Evolutionary conservation across 2,113 vertebrate species (phyloP), one percentile per base, ranked within the genome.

Genomic region (Cebus imitator): DNA sequence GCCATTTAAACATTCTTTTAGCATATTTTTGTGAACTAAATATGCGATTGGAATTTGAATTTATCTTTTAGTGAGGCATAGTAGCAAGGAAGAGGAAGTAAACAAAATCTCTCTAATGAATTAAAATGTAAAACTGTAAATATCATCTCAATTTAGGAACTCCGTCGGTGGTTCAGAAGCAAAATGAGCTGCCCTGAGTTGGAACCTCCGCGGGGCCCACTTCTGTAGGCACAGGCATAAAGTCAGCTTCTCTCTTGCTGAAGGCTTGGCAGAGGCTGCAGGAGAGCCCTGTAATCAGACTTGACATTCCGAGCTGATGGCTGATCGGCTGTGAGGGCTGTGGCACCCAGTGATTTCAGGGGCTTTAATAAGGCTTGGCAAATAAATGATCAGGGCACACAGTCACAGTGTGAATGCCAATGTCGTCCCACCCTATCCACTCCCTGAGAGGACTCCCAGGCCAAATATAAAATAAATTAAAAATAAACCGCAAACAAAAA

Each of bases 321-420:
- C 93, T 98, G 97, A 97, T 97, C 97, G 92, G 68, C 98, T 97
- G 86, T 98, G 98, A 98, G 98, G 98, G 97, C 97, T 97, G 96
- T 81, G 83, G 96, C 95, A 87, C 50, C 64, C 64, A 90, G 91
- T 96, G 94, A 95, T 97, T 95, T 82, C 92, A 95, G 97, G 91
- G 97, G 93, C 97, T 98, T 98, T 98, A 98, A 98, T 98, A 98
- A 98, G 94, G 94, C 89, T 97, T 96, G 96, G 97, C 97, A 55
- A 80, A 97, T 97, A 55, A n/a, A 97, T 97, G 96, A 97, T 98
- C 97, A 94, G 87, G 66, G 92, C 96, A 43, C 92, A 89, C 52
- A 93, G 78, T 93, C 1, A 0, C 21, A 92, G 20, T 52, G 37
- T 83, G 96, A 91, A 87, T 98, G 96, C 66, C 96, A 97, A 52